Conservation (phyloP, 2,113 vertebrate genomes). For the Glaucidium brasilianum region DNA sequence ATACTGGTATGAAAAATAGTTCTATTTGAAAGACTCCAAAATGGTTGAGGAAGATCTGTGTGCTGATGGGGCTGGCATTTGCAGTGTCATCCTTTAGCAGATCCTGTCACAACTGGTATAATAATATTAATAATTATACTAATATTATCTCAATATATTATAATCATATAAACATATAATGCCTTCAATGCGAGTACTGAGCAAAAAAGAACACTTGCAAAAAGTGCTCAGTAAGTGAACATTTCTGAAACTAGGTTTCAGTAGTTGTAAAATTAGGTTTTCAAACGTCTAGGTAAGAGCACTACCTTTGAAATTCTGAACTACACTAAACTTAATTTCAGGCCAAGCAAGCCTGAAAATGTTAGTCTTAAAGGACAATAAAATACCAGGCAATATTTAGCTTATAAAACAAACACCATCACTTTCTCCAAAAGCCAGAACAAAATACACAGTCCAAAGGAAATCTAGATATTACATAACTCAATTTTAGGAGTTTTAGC, state of each 20-base stretch:
- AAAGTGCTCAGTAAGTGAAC: background rate
- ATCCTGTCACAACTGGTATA: background rate
- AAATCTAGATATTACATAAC: background rate
- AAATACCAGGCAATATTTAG: background rate
- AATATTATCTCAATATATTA: background rate
- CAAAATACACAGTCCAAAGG: background rate
- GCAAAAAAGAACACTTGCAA: background rate
- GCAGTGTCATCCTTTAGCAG: background rate
- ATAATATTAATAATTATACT: background rate
- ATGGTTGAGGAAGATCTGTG: background rate
- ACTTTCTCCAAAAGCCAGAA: background rate
- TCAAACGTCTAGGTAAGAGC: background rate
- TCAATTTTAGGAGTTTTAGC: background rate
- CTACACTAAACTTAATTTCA: background rate
- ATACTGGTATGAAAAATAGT: background rate
- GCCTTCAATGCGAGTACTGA: fast-evolving
- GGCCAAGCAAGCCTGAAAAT: background rate
- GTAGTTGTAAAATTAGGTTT: background rate
- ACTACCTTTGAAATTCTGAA: background rate
- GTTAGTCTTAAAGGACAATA: background rate
- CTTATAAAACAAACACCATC: background rate
- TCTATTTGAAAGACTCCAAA: background rate
- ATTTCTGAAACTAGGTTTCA: background rate
- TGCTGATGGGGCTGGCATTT: background rate
- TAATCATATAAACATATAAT: background rate